Evolutionary conservation across 2,797 vertebrate genomes (phyloP).

Genomic region (Intellagama lesueurii): DNA sequence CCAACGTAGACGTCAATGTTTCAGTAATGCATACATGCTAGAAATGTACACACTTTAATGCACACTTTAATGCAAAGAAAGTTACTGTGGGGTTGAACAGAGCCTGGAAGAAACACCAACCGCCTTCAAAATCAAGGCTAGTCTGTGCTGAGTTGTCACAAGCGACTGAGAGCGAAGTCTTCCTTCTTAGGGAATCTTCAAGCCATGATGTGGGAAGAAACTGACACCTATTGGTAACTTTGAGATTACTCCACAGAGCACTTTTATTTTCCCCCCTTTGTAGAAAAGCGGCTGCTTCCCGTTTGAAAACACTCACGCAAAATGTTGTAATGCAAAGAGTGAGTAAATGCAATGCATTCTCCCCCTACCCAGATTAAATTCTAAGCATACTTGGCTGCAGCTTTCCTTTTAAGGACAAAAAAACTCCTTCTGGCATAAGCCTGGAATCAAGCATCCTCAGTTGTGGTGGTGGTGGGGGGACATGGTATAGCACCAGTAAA

Average conservation of each 20-base stretch:
- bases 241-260: conserved; percentile 54
- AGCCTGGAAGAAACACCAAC: not conserved
- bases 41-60: too few relatives aligned
- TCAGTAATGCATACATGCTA: too few relatives aligned
- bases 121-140: not conserved
- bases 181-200: not conserved
- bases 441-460: not conserved
- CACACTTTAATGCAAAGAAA: not conserved
- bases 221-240: conserved; percentile 76
- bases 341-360: conserved; percentile 6
- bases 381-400: not conserved
- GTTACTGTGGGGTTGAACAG: not conserved
- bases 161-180: not conserved
- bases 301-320: not conserved
- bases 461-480: too few relatives aligned
- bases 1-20: too few relatives aligned
- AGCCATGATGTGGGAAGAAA: conserved; percentile 66
- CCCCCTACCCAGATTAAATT: not conserved
- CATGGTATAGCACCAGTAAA: not conserved
- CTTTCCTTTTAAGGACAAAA: conserved; percentile 9
- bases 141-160: not conserved
- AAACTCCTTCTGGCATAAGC: conserved; percentile 7
- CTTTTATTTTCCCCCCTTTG: not conserved
- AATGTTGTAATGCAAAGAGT: conserved; percentile 4
- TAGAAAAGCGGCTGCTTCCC: conserved; percentile 6